Percentiles rank a stretch among this genome's conserved stretches.
Evolutionary conservation across 1,140 invertebrate species (phyloP).

Genomic region (Chrysopa pallens): DNA sequence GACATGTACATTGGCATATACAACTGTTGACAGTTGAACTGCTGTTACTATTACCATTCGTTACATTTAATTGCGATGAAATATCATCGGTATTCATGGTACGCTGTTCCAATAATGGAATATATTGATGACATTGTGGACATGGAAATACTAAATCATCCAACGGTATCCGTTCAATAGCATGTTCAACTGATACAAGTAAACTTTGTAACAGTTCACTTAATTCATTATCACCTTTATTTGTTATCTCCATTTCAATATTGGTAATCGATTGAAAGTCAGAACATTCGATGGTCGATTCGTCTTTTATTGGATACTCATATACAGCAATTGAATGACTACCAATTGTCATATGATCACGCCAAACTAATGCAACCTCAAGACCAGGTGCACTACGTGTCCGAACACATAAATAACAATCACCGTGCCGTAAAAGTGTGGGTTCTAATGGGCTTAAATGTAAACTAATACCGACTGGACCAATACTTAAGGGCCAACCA

Average conservation of each 20-base stretch:
- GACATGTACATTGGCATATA: slow-evolving; percentile 18
- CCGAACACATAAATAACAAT: slow-evolving; percentile 19
- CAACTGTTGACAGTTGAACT: slow-evolving; percentile 6
- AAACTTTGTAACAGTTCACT: slow-evolving; percentile 39
- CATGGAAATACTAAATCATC: slow-evolving; percentile 42
- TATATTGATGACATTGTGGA: slow-evolving; percentile 30
- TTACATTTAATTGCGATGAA: slow-evolving; percentile 4
- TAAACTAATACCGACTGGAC: slow-evolving; percentile 16
- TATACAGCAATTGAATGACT: slow-evolving; percentile 18
- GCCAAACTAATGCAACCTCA: slow-evolving; percentile 18
- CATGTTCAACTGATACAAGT: slow-evolving; percentile 43
- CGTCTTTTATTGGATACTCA: slow-evolving; percentile 10
- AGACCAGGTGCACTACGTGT: slow-evolving; percentile 12
- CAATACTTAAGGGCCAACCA: slow-evolving; percentile 21
- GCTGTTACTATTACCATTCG: slow-evolving; percentile 10
- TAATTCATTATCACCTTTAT: slow-evolving; percentile 26
- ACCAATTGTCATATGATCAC: slow-evolving; percentile 12
- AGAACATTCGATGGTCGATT: slow-evolving; percentile 19
- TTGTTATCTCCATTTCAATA: slow-evolving; percentile 14
- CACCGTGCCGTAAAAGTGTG: slow-evolving; percentile 14
- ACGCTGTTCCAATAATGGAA: slow-evolving; percentile 12
- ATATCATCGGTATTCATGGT: too few relatives aligned
- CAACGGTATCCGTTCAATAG: slow-evolving; percentile 41
- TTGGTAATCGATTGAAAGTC: slow-evolving; percentile 6
- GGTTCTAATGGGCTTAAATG: slow-evolving; percentile 16